Conservation (phyloP, 2,113 vertebrate species). For the Gallinago media region DNA sequence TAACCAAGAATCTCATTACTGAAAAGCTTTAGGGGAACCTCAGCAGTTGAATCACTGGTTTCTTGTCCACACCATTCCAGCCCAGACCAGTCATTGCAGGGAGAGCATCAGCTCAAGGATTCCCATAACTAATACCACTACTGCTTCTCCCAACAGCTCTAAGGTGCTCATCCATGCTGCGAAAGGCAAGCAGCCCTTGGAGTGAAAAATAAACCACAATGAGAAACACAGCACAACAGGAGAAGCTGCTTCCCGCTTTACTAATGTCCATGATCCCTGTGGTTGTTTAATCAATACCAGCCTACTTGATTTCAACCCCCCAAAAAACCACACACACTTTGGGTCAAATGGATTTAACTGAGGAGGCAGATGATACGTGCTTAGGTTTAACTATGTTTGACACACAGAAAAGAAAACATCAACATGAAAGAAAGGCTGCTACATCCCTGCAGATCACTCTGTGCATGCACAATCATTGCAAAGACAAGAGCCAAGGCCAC, state of each 20-base stretch:
- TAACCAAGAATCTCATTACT: not conserved
- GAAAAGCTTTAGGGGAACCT: not conserved
- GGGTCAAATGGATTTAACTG: not conserved
- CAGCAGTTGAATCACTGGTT: not conserved
- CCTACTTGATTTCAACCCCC: not conserved
- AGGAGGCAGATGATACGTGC: fast-evolving
- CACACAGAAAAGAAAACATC: not conserved
- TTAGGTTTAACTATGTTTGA: not conserved
- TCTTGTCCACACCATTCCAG: not conserved
- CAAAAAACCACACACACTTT: fast-evolving
- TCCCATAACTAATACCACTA: not conserved
- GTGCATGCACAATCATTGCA: not conserved
- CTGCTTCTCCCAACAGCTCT: not conserved
- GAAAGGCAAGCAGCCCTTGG: not conserved
- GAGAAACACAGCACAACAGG: not conserved
- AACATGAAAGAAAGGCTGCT: not conserved
- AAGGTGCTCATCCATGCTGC: not conserved
- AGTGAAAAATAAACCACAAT: not conserved
- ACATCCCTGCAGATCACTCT: not conserved
- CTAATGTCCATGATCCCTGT: not conserved
- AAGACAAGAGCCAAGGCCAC: not conserved
- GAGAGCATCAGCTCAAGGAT: not conserved
- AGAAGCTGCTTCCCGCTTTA: not conserved
- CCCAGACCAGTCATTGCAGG: fast-evolving
- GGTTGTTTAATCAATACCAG: not conserved